These are phyloP conservation scores for Silurus meridionalis DNA, from an alignment of 2,113 vertebrate species.

Conservation along the genomic window DNA sequence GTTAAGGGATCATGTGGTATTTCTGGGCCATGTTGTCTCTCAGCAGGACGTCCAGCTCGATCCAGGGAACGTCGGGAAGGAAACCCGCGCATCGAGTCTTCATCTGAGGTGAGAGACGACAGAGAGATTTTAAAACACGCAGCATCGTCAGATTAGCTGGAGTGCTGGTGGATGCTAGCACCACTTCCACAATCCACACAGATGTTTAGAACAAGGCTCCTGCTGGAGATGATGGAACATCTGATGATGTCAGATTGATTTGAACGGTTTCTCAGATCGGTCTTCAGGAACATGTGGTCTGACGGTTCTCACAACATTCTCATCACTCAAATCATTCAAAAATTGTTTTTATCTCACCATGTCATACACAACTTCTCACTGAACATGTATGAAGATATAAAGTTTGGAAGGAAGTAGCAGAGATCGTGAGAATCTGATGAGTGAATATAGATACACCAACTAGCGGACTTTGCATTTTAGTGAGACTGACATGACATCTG, in stretches of 20 bases:
- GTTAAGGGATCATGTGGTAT: conserved; percentile 1
- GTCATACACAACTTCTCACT: not conserved
- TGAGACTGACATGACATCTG: not conserved
- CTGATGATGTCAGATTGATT: not conserved
- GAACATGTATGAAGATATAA: not conserved
- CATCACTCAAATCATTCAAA: not conserved
- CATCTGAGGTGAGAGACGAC: not conserved
- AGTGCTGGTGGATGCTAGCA: not conserved
- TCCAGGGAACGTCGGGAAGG: not conserved
- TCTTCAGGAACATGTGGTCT: not conserved
- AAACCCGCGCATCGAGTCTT: not conserved
- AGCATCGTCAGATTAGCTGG: not conserved
- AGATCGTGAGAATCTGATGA: not conserved
- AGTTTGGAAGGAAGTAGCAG: not conserved
- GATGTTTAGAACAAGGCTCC: not conserved
- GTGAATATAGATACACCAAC: not conserved
- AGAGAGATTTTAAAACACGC: not conserved
- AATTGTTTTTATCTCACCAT: not conserved
- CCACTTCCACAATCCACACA: not conserved
- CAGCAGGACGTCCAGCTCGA: not conserved
- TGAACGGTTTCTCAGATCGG: not conserved
- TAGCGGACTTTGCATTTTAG: not conserved
- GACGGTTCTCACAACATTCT: not conserved
- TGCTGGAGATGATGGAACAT: too few species aligned
- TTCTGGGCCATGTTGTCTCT: conserved; percentile 14